Base-by-base conservation (phyloP, 2,888 invertebrate species). In the Thymelicus sylvestris region DNA sequence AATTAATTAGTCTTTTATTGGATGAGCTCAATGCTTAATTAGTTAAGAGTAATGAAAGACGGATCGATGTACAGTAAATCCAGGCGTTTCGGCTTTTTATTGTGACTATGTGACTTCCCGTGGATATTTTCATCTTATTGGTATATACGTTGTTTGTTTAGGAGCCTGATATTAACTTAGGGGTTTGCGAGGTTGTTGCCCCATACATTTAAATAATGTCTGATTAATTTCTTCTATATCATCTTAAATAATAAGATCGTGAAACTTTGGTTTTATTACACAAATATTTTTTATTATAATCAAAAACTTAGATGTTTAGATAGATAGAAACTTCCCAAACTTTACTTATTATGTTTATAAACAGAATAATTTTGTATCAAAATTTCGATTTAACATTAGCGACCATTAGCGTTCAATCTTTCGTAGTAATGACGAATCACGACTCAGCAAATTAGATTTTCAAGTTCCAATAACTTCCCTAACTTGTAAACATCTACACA, bases 1-100 rank as follows among this genome's bases (percentile, higher is more conserved):
- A 81, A 80, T 85, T 85, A 84, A 83, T 81, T 81, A 79, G 78
- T 77, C 74, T 77, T 83, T 82, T 80, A 81, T 82, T 80, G 74
- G 74, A 77, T 74, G 68, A 73, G 72, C 74, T 73, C 74, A 74
- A 69, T 72, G 72, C 73, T 75, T 76, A 75, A 74, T 76, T 75
- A 66, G 71, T 63, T 72, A 67, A 57, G 41, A 67, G 66, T 70
- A 66, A 71, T 66, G 60, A 66, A 66, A 65, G 60, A 61, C 61
- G 38, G 70, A 52, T 71, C 66, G 52, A 71, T 64, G 66, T 66
- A 44, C 64, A 24, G 19, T 55, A 24, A 55, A 64, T 48, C 47
- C 57, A 19, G 64, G 48, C 64, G 50, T 64, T 69, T 69, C 64
- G 64, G 47, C 19, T 41, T 68, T 69, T 69, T 64, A 59, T 48